These are phyloP conservation scores for Digitonthophagus gazella DNA, from an alignment of 2,888 invertebrate genomes.

Conservation along the genomic window DNA sequence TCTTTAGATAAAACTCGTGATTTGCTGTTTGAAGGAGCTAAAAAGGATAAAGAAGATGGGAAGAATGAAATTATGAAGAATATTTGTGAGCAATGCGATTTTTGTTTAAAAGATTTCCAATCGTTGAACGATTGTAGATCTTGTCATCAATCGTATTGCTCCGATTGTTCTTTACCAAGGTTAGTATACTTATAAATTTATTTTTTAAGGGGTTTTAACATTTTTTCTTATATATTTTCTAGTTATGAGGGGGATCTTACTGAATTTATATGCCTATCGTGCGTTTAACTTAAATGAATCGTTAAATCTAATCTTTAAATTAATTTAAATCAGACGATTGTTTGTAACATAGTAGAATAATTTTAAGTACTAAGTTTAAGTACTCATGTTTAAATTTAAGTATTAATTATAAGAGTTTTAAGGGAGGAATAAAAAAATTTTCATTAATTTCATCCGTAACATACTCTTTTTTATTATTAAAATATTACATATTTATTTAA, in stretches of 20 bases:
- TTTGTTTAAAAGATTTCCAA: conserved; percentile 20
- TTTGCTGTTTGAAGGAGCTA: conserved; percentile 32
- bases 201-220: not conserved
- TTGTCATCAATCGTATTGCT: not conserved
- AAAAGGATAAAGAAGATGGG: conserved; percentile 20
- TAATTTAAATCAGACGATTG: not conserved
- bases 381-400: too few species aligned
- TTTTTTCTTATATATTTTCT: not conserved
- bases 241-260: not conserved
- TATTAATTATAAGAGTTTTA: too few species aligned
- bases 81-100: conserved; percentile 12
- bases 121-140: conserved; percentile 10
- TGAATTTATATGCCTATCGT: not conserved
- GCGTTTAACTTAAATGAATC: not conserved
- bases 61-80: conserved; percentile 3
- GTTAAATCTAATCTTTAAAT: not conserved
- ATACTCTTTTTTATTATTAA: too few species aligned
- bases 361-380: too few species aligned
- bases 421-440: too few species aligned
- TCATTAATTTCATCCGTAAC: too few species aligned
- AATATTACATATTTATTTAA: too few species aligned
- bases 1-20: conserved; percentile 32
- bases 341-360: too few species aligned
- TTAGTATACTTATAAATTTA: not conserved
- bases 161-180: not conserved